Evolutionary conservation across 2,888 invertebrate genomes (phyloP), one percentile per base, ranked within the genome.

Genomic region (Amiota mariae): DNA sequence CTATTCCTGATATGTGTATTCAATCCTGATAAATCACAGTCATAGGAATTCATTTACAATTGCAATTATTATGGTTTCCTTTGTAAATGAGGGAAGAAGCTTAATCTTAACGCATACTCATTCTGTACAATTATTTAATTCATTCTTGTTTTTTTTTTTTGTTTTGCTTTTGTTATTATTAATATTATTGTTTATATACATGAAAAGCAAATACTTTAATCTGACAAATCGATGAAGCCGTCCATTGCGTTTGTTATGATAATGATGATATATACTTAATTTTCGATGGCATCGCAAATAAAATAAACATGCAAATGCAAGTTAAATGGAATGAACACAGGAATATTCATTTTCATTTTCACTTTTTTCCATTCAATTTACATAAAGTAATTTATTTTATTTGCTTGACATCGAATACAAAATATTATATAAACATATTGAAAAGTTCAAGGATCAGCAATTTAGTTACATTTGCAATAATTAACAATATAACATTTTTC

Each of bases 21-120:
- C 54, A 51, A 36, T 36, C 36, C 36, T 6, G 36, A 36, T 36
- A 36, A 36, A 36, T 36, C 36, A 36, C 36, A 36, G 36, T 36
- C 36, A 36, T 36, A 36, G 36, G 36, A 59, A 18, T 18, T 15
- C 18, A 66, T 63, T 18, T 48, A 68, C 51, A 10, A 20, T 68
- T 46, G 51, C 67, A 68, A 68, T 68, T 68, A 68, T 68, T 54
- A 68, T 68, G 67, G 67, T 54, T 68, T 68, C 51, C 18, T 8
- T 13, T 24, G 15, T 49, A 66, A n/a, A n/a, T 15, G n/a, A 63
- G 47, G 46, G 47, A 36, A 9, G n/a, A 9, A 46, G 46, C 47
- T 13, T 63, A 63, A 47, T 63, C 13, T 49, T 68, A 54, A 54
- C 67, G 54, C 24, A 68, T 67, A 67, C 11, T 13, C 46, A 63